Base-by-base conservation (phyloP, 2,113 vertebrate genomes). In the Chaetura pelagica region DNA sequence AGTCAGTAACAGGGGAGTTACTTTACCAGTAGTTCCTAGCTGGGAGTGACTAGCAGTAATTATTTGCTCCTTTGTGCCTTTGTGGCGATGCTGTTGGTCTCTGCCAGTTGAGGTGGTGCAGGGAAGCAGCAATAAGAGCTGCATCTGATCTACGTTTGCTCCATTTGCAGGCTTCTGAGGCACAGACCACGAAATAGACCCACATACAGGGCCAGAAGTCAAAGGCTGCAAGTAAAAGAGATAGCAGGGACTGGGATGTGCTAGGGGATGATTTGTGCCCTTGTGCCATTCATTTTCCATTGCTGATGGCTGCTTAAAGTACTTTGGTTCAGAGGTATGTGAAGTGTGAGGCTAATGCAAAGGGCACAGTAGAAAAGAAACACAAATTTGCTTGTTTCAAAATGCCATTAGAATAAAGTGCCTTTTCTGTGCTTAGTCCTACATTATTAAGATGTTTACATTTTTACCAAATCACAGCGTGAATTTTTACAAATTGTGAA, bases 231-330 rank as follows among this genome's bases (percentile, higher is more conserved):
- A 88, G 66, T 66, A 34, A 48, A 67, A 69, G 58, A 77, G 59
- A 18, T 4, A 55, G 18, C 9, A 40, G 48, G 68, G 54, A 64
- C 24, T 1, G 0, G 42, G 32, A 19, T 75, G 23, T 2, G 0
- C 29, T 55, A 27, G 23, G 46, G 22, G 6, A 5, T 64, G 54
- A 10, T 54, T 55, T 80, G 27, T 85, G 62, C 35, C 19, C 21
- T n/a, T 69, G 16, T 61, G 42, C 64, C 46, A 2, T 89, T 93
- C 23, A 3, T 88, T 58, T 79, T 71, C 19, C 20, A 6, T 40
- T 58, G 55, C 51, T 80, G n/a, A 23, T 59, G 72, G 32, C 38
- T 38, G 20, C 54, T 61, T 46, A 9, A 84, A 84, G 51, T 48
- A 29, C 12, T 40, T 68, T 30, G 54, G 38, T 54, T 85, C 51